Percentiles rank a stretch among this genome's conserved stretches.
phyloP scores from a whole-genome alignment of 2,888 invertebrate species.

The Tanytarsus gracilentus region DNA sequence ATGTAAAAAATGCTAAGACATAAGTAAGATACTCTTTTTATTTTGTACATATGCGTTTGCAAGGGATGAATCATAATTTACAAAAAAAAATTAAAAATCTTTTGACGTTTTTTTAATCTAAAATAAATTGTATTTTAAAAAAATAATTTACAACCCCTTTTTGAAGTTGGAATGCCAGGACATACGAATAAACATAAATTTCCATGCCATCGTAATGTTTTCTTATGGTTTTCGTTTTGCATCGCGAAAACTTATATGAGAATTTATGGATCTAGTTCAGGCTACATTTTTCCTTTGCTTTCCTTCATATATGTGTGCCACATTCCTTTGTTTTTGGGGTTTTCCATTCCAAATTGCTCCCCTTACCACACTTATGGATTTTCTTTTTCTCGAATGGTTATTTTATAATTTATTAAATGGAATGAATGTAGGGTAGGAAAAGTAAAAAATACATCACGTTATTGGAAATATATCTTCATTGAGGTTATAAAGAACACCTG shows the following conservation, averaged over 20 bases:
- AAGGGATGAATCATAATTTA: no score
- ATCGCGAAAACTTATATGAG: constrained; percentile 21
- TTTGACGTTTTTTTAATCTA: no score
- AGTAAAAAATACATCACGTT: no score
- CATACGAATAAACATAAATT: constrained; percentile 26
- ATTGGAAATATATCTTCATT: no score
- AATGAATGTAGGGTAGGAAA: no score
- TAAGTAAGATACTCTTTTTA: no score
- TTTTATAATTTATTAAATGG: no score
- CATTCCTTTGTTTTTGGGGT: neutral
- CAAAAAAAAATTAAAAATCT: no score
- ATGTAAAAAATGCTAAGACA: no score
- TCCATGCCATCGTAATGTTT: constrained; percentile 20
- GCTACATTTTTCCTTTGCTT: neutral
- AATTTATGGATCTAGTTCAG: constrained; percentile 23
- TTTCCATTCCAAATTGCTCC: neutral
- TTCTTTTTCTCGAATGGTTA: neutral
- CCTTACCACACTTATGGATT: neutral
- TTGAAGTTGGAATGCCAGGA: constrained; percentile 17
- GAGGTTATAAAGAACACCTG: no score
- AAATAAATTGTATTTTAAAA: no score
- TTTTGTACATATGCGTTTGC: no score
- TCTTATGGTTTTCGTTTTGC: constrained; percentile 14
- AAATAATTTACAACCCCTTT: constrained; percentile 2
- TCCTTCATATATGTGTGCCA: neutral